Conservation (phyloP, 1,140 invertebrate species). For the Brachionus sp. region DNA sequence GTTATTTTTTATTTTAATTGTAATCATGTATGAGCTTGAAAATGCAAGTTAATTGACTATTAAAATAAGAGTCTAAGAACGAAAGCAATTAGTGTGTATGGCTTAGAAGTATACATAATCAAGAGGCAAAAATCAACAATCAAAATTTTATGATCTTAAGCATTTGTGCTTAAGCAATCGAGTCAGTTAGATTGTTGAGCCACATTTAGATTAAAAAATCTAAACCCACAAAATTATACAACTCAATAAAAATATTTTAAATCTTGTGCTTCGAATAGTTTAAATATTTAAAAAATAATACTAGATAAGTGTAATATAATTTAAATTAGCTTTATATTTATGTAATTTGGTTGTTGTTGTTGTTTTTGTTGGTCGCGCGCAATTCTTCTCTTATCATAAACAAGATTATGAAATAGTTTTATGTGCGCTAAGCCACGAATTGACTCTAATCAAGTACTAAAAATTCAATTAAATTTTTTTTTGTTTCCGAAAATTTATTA, state of each 20-base stretch:
- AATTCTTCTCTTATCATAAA: background rate
- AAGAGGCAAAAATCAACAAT: background rate
- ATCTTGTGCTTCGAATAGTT: background rate
- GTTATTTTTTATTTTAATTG: background rate
- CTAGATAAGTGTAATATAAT: conserved; percentile 1
- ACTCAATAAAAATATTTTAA: conserved; percentile 1
- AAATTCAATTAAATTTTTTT: conserved; percentile 3
- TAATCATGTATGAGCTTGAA: background rate
- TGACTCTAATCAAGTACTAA: background rate
- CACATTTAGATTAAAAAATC: background rate
- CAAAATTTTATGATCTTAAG: background rate
- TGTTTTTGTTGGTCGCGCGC: background rate
- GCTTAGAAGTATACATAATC: background rate
- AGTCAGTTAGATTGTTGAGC: background rate
- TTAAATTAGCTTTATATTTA: background rate
- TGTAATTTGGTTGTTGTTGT: background rate
- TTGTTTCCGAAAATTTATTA: background rate
- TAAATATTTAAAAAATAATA: background rate
- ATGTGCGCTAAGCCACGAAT: background rate
- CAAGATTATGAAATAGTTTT: background rate
- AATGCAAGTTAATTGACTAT: background rate
- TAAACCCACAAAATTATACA: background rate
- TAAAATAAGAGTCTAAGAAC: background rate
- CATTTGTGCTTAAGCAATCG: conserved; percentile 5
- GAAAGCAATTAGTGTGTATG: background rate